These are phyloP conservation scores for Carcinoscorpius rotundicauda DNA, from an alignment of 1,140 invertebrate genomes.

Conservation along the genomic window DNA sequence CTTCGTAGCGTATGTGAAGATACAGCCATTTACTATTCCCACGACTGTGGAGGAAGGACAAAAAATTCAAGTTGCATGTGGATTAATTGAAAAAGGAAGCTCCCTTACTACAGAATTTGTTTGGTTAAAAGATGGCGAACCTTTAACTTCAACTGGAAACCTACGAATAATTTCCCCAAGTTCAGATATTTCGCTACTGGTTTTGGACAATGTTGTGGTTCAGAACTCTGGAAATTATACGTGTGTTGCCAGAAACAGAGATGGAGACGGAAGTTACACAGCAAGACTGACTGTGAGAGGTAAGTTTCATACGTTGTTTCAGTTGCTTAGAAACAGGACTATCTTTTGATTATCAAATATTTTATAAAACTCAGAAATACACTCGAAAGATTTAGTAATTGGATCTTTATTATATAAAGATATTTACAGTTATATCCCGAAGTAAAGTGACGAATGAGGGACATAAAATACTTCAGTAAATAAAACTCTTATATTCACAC, in stretches of 20 bases:
- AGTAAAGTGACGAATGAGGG: too few species aligned
- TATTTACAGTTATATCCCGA: too few species aligned
- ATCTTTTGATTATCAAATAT: too few species aligned
- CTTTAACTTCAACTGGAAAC: background rate
- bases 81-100: background rate
- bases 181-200: conserved; percentile 22
- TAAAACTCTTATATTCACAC: too few species aligned
- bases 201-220: conserved; percentile 30
- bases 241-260: conserved; percentile 42
- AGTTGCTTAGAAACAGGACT: too few species aligned
- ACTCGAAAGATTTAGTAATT: too few species aligned
- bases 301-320: background rate
- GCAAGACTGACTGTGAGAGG: conserved; percentile 22
- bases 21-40: conserved; percentile 15
- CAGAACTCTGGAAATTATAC: conserved; percentile 46
- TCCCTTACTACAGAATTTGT: conserved; percentile 2
- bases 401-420: too few species aligned
- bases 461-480: too few species aligned
- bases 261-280: conserved; percentile 26
- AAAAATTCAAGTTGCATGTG: conserved; percentile 10
- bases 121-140: conserved; percentile 11
- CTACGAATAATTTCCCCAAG: conserved; percentile 8
- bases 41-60: conserved; percentile 11
- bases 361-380: too few species aligned
- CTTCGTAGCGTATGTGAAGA: background rate